phyloP scores from a whole-genome alignment of 2,888 invertebrate genomes.

The Cheilosia variabilis region DNA sequence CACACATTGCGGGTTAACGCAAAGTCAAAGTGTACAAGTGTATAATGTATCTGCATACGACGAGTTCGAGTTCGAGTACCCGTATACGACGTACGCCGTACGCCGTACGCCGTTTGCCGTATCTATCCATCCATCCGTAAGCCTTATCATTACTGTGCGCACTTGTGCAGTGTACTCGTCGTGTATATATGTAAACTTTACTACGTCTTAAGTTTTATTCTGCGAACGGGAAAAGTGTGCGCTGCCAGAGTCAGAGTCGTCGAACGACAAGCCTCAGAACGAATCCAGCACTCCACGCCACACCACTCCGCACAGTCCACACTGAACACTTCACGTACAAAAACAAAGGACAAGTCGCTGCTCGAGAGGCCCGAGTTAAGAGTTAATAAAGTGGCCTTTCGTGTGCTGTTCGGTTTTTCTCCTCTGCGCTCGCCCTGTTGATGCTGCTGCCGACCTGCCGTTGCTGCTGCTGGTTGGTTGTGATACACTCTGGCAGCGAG shows the following conservation, averaged over 20 bases:
- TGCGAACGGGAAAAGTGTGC: conserved; percentile 52
- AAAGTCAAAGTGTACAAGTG: conserved; percentile 73
- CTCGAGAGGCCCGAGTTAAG: conserved; percentile 39
- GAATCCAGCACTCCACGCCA: neutral
- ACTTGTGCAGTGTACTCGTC: conserved; percentile 41
- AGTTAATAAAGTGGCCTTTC: conserved; percentile 75
- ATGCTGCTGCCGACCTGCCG: conserved; percentile 6
- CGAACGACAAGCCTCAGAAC: conserved; percentile 8
- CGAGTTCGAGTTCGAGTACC: neutral
- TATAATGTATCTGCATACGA: conserved; percentile 69
- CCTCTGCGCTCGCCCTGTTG: conserved; percentile 54
- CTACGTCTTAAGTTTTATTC: conserved; percentile 72
- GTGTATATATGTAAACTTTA: conserved; percentile 54
- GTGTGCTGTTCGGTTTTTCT: conserved; percentile 71
- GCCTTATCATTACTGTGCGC: conserved; percentile 61
- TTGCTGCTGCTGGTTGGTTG: conserved; percentile 6
- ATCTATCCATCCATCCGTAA: conserved; percentile 39
- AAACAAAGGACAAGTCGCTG: conserved; percentile 52
- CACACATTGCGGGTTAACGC: conserved; percentile 68
- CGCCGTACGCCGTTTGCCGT: neutral
- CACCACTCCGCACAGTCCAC: conserved; percentile 1
- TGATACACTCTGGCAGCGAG: conserved; percentile 27
- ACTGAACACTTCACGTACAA: too few relatives aligned
- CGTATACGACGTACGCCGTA: neutral
- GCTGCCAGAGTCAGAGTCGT: conserved; percentile 15